Percentiles rank a stretch among this genome's conserved stretches.
These are phyloP conservation scores for Cinclus mexicanus DNA, from an alignment of 2,113 vertebrate genomes.

Conservation along the genomic window DNA sequence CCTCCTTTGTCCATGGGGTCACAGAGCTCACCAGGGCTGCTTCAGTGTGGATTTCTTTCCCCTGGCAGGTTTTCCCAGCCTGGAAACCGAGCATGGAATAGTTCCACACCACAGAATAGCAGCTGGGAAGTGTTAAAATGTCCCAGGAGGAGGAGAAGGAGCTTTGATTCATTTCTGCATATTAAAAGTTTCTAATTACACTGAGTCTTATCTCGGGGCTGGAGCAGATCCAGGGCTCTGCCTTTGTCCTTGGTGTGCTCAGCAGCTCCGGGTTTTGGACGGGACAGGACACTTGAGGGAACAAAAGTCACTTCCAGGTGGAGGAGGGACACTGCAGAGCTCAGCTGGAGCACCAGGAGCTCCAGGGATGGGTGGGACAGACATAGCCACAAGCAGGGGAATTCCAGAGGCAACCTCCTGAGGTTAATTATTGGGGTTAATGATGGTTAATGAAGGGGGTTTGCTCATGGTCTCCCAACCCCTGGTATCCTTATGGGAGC, in stretches of 20 bases:
- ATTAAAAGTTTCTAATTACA: slow-evolving; percentile 40
- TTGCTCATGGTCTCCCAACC: not conserved
- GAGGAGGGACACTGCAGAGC: not conserved
- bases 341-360: not conserved
- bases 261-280: not conserved
- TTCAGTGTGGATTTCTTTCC: not conserved
- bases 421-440: not conserved
- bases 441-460: not conserved
- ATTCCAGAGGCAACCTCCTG: not conserved
- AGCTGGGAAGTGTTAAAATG: slow-evolving; percentile 10
- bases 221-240: not conserved
- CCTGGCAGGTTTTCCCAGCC: not conserved
- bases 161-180: slow-evolving; percentile 48
- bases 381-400: not conserved
- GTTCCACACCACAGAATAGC: not conserved
- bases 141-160: slow-evolving; percentile 33
- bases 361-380: not conserved
- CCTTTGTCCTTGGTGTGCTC: slow-evolving; percentile 9
- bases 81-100: not conserved
- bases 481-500: not conserved
- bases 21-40: not conserved
- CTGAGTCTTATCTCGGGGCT: slow-evolving; percentile 1
- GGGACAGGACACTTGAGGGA: not conserved
- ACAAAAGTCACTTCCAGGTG: not conserved
- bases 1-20: not conserved